Evolutionary conservation across 1,140 invertebrate genomes (phyloP), one percentile per base, ranked within the genome.

Genomic region (Drosophila neocordata): DNA sequence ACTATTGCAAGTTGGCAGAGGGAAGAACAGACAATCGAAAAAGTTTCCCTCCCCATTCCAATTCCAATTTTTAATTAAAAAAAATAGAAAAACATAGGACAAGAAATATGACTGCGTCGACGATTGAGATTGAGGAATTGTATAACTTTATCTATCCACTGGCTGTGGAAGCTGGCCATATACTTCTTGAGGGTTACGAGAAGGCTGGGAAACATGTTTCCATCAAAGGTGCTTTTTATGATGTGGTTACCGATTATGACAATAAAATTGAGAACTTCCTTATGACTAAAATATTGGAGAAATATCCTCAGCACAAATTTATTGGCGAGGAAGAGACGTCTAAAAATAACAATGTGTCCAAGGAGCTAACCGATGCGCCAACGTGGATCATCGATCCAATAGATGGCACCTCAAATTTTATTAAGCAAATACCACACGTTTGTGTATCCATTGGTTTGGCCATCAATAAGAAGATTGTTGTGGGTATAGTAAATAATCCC

Each of bases 371-470:
- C 4, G 93, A 97, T 85, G 94, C 94, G 20, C 96, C 96, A 12
- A 98, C 96, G 7, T 98, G 97, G 97, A 96, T 98, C 63, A 96
- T 98, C 69, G 97, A 96, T 90, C 95, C 95, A 2, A 95, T 95
- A 37, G 95, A 96, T 91, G 95, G 95, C 12, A 96, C 95, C 0
- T 94, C 94, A 27, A 96, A 96, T 82, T 96, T 96, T 78, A 95
- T 96, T 1, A 94, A 95, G 84, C 92, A 93, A 56, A 93, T 95
- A 69, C 94, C 93, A 1, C 92, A 95, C 27, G 93, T 93, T 2
- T 95, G 94, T 68, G 94, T 96, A 15, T 95, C 95, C 0, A 93
- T 95, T 27, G 95, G 93, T n/a, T 78, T 96, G 4, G 77, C 93
- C 3, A 92, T 96, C 0, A 94, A 96, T 34, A 95, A 96, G 87